Conservation (phyloP, 1,140 invertebrate genomes). For the Drosophila obscura region DNA sequence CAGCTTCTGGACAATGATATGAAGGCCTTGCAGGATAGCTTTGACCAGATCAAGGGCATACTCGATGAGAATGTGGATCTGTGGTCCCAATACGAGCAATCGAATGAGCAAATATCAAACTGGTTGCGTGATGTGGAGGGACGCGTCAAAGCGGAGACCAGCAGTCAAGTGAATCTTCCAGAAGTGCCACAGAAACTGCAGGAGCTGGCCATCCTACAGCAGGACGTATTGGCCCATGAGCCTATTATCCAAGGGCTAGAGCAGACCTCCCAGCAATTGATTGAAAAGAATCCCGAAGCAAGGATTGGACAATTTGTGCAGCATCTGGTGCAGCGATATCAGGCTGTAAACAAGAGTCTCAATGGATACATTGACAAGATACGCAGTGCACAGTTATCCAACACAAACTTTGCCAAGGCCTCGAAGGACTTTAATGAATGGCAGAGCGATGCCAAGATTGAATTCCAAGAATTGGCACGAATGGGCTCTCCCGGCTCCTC, state of each 20-base stretch:
- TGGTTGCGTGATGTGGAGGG: conserved; percentile 96
- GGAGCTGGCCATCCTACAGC: conserved; percentile 87
- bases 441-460: conserved; percentile 89
- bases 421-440: conserved; percentile 90
- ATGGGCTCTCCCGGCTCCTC: conserved; percentile 83
- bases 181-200: conserved; percentile 90
- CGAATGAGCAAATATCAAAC: conserved; percentile 90
- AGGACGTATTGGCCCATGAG: conserved; percentile 87
- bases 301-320: conserved; percentile 91
- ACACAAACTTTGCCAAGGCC: conserved; percentile 88
- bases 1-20: conserved; percentile 88
- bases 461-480: conserved; percentile 80
- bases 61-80: conserved; percentile 90
- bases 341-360: conserved; percentile 90
- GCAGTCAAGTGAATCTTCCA: conserved; percentile 88
- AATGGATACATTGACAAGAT: conserved; percentile 88
- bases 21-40: conserved; percentile 87
- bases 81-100: conserved; percentile 92
- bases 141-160: conserved; percentile 89
- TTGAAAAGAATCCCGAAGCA: conserved; percentile 91
- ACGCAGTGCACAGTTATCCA: conserved; percentile 87
- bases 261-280: conserved; percentile 89
- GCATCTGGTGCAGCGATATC: conserved; percentile 90
- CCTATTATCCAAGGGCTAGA: conserved; percentile 88
- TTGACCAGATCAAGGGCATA: conserved; percentile 88